These are phyloP conservation scores for Pheucticus melanocephalus DNA, from an alignment of 2,113 vertebrate species.

Conservation along the genomic window DNA sequence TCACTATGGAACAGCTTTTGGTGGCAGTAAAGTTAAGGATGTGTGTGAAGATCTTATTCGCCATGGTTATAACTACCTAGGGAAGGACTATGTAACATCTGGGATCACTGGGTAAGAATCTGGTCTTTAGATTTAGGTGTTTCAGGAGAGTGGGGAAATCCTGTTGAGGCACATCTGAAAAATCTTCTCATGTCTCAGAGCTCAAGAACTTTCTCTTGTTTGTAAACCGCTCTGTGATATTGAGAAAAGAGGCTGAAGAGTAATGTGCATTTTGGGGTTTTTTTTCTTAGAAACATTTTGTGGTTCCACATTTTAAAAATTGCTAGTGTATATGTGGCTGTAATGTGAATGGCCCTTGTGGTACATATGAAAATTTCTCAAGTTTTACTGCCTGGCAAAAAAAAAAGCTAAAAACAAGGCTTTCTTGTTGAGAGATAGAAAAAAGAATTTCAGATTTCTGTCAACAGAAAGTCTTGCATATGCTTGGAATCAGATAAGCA, in stretches of 20 bases:
- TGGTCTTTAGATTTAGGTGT: background rate
- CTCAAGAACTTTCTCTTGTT: background rate
- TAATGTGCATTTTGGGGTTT: background rate
- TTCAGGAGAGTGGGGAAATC: background rate
- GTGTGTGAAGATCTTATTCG: conserved; percentile 97
- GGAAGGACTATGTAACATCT: conserved; percentile 97
- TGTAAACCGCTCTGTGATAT: background rate
- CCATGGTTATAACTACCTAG: conserved; percentile 96
- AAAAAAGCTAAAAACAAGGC: background rate
- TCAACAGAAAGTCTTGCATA: background rate
- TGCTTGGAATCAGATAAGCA: background rate
- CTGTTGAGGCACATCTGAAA: conserved; percentile 10
- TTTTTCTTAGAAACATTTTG: background rate
- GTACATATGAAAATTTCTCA: background rate
- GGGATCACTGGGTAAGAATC: conserved; percentile 94
- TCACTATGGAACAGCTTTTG: conserved; percentile 97
- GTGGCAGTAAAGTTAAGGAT: conserved; percentile 97
- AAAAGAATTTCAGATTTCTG: background rate
- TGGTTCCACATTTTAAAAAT: background rate
- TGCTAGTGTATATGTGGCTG: background rate
- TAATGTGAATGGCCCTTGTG: background rate
- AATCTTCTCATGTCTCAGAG: background rate
- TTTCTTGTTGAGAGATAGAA: background rate
- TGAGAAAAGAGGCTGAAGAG: background rate
- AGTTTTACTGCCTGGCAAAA: background rate